Conservation (phyloP, 2,797 vertebrate genomes). For the Nothura maculosa region DNA sequence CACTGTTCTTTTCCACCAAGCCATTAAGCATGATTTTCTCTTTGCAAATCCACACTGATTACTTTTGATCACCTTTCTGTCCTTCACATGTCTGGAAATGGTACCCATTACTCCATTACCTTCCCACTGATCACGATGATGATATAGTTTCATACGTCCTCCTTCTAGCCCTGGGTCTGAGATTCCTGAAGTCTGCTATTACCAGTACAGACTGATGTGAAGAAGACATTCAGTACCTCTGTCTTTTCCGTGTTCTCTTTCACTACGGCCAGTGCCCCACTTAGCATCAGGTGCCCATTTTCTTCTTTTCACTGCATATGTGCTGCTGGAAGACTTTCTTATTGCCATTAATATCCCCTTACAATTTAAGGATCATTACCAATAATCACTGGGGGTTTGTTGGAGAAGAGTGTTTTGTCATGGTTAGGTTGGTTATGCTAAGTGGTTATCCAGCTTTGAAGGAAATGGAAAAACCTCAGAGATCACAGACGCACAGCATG, state of each 20-base stretch:
- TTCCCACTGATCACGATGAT: neutral
- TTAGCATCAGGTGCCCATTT: neutral
- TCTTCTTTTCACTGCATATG: neutral
- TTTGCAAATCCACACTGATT: neutral
- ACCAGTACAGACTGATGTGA: neutral
- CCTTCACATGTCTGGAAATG: neutral
- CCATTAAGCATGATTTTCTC: neutral
- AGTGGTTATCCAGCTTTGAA: neutral
- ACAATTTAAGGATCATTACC: neutral
- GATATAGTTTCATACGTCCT: neutral
- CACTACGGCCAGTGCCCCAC: neutral
- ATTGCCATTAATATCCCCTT: neutral
- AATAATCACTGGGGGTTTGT: neutral
- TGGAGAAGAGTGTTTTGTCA: neutral
- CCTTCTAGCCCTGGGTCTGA: neutral
- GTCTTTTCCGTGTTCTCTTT: neutral
- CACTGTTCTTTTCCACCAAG: neutral
- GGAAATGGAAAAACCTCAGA: neutral
- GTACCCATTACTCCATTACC: neutral
- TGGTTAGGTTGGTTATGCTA: neutral
- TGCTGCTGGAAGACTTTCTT: neutral
- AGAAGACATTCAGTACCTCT: neutral
- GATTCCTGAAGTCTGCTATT: neutral
- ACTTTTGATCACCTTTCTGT: neutral
- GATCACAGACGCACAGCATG: neutral